Conservation (phyloP, 2,888 invertebrate species). For the Petrolisthes cinctipes region DNA sequence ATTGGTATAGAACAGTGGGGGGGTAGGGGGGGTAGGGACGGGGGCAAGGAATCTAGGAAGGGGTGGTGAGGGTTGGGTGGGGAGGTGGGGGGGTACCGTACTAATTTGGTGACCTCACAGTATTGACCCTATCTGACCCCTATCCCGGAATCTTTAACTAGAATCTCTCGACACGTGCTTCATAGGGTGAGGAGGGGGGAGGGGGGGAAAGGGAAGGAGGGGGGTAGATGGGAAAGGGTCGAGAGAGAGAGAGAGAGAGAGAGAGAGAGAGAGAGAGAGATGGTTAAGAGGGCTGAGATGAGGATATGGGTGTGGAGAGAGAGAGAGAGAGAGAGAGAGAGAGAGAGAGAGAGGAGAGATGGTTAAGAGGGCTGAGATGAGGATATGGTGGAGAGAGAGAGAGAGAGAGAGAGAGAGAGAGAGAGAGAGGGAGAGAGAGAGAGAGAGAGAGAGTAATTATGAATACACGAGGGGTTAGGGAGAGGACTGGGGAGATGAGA, state of each 20-base stretch:
- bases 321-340: not conserved
- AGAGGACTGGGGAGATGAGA: not conserved
- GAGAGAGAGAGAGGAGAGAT: not conserved
- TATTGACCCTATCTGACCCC: too few species aligned
- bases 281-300: not conserved
- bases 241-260: slow-evolving; percentile 5
- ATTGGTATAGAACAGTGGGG: not conserved
- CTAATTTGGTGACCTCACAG: too few species aligned
- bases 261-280: slow-evolving; percentile 17
- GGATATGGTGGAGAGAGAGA: not conserved
- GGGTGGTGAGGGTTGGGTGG: too few species aligned
- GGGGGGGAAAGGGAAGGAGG: not conserved
- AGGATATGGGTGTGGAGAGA: not conserved
- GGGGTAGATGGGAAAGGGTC: not conserved
- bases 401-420: not conserved
- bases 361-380: not conserved
- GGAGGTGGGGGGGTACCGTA: too few species aligned
- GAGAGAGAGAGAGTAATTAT: not conserved
- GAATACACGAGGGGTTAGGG: not conserved
- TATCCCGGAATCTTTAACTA: too few species aligned
- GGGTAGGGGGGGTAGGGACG: too few species aligned
- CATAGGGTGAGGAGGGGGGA: not conserved
- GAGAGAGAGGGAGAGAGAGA: too few species aligned
- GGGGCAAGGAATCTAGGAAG: too few species aligned
- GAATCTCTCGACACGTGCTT: too few species aligned